Evolutionary conservation across 1,140 invertebrate species (phyloP).

Genomic region (Glossosoma conforme): DNA sequence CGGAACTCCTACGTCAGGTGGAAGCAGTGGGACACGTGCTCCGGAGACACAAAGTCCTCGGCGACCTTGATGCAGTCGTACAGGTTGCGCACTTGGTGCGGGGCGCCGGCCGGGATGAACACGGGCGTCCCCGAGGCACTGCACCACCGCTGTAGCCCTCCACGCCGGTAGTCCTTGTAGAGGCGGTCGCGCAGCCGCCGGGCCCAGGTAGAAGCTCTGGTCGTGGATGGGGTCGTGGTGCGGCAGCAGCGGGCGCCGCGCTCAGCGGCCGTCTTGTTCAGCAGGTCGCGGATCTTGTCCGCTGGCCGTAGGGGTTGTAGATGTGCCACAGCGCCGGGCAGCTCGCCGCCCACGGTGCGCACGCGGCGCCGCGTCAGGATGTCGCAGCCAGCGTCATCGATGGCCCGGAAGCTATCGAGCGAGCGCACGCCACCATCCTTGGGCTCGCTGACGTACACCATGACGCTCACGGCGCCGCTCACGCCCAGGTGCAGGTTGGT

Average conservation of each 20-base stretch:
- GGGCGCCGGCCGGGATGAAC: conserved; percentile 96
- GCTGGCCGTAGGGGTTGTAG: conserved; percentile 93
- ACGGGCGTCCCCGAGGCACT: conserved; percentile 93
- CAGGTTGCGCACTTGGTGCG: conserved; percentile 95
- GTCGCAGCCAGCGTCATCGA: conserved; percentile 91
- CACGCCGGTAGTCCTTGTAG: conserved; percentile 86
- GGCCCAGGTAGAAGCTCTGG: conserved; percentile 94
- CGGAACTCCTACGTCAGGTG: conserved; percentile 95
- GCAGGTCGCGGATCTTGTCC: conserved; percentile 90
- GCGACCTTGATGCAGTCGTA: conserved; percentile 98
- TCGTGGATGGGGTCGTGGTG: conserved; percentile 97
- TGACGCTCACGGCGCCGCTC: conserved; percentile 95
- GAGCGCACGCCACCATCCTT: conserved; percentile 63
- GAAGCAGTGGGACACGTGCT: conserved; percentile 86
- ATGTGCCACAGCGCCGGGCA: conserved; percentile 94
- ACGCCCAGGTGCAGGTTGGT: conserved; percentile 97
- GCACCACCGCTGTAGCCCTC: conserved; percentile 91
- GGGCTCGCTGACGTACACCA: conserved; percentile 93
- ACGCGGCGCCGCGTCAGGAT: conserved; percentile 76
- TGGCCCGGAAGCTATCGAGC: conserved; percentile 76
- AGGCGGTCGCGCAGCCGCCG: conserved; percentile 77
- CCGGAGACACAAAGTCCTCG: conserved; percentile 97
- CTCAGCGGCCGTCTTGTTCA: conserved; percentile 89
- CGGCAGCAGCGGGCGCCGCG: conserved; percentile 78
- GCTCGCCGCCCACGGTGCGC: conserved; percentile 65